phyloP scores from a whole-genome alignment of 2,888 invertebrate species.

The Orthosia cruda region DNA sequence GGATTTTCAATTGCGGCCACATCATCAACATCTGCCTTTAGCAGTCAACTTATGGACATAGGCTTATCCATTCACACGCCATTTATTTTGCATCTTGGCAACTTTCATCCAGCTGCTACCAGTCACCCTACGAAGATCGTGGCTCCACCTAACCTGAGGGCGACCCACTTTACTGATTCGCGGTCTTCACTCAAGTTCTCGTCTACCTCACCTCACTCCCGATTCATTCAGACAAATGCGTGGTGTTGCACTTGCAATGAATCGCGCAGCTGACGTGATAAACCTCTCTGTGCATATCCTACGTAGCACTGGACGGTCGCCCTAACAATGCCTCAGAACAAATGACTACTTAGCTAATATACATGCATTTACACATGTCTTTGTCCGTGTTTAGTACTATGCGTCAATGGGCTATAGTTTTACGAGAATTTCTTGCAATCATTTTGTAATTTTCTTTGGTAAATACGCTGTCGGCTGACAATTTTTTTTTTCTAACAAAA shows the following conservation, averaged over 20 bases:
- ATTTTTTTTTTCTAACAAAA: slow-evolving; percentile 23
- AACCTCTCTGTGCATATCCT: not conserved
- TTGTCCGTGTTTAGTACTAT: slow-evolving; percentile 33
- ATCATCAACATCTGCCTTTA: too few species aligned
- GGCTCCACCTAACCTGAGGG: too few species aligned
- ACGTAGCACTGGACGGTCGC: not conserved
- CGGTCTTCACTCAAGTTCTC: too few species aligned
- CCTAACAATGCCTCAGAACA: slow-evolving; percentile 26
- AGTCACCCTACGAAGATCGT: too few species aligned
- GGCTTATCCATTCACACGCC: too few species aligned
- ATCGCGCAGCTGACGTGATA: not conserved
- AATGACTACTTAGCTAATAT: slow-evolving; percentile 50
- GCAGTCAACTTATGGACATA: too few species aligned
- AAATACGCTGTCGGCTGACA: not conserved
- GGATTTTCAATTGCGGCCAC: too few species aligned
- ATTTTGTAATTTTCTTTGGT: slow-evolving; percentile 25
- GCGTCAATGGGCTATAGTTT: not conserved
- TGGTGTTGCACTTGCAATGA: not conserved
- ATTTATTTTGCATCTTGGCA: too few species aligned
- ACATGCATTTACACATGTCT: slow-evolving; percentile 35
- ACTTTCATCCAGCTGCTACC: too few species aligned
- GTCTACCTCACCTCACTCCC: too few species aligned
- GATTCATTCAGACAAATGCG: too few species aligned
- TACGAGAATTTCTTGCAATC: slow-evolving; percentile 19
- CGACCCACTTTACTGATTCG: too few species aligned